Evolutionary conservation across 1,140 invertebrate species (phyloP).

Genomic region (Panagrolaimus sp.): DNA sequence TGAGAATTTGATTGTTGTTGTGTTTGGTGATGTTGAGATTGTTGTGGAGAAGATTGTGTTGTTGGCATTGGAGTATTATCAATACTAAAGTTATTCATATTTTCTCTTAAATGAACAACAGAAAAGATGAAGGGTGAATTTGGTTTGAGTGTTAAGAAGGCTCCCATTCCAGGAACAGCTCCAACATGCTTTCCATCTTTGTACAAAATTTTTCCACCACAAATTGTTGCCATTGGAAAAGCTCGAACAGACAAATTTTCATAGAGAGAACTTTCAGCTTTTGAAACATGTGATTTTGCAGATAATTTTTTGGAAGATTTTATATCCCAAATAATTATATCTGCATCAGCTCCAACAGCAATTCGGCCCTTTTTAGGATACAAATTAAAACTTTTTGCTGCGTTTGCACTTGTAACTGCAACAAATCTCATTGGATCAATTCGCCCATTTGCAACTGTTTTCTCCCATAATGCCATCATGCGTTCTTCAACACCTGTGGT

Average conservation of each 20-base stretch:
- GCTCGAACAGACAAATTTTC: slow-evolving; percentile 75
- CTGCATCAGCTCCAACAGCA: slow-evolving; percentile 87
- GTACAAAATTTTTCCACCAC: slow-evolving; percentile 37
- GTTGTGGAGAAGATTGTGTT: not conserved
- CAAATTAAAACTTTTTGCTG: slow-evolving; percentile 70
- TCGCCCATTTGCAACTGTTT: slow-evolving; percentile 84
- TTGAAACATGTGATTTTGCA: slow-evolving; percentile 79
- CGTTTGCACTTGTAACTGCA: slow-evolving; percentile 86
- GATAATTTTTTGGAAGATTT: slow-evolving; percentile 92
- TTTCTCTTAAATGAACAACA: slow-evolving; percentile 37
- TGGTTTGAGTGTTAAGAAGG: slow-evolving; percentile 28
- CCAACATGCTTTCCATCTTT: slow-evolving; percentile 35
- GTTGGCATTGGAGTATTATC: not conserved
- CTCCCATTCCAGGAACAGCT: slow-evolving; percentile 19
- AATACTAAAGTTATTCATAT: slow-evolving; percentile 24
- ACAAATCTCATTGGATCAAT: slow-evolving; percentile 89
- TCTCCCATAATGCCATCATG: slow-evolving; percentile 94
- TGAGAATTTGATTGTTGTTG: not conserved
- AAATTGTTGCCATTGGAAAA: slow-evolving; percentile 64
- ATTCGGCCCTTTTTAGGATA: slow-evolving; percentile 66
- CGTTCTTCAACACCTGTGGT: slow-evolving; percentile 93
- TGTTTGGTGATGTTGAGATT: not conserved
- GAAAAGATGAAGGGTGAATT: slow-evolving; percentile 43
- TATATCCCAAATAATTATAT: slow-evolving; percentile 96
- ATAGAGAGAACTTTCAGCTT: slow-evolving; percentile 64